Percentiles rank a stretch among this genome's conserved stretches.
These are phyloP conservation scores for Styela plicata DNA, from an alignment of 23 tunicate genomes.

Conservation along the genomic window DNA sequence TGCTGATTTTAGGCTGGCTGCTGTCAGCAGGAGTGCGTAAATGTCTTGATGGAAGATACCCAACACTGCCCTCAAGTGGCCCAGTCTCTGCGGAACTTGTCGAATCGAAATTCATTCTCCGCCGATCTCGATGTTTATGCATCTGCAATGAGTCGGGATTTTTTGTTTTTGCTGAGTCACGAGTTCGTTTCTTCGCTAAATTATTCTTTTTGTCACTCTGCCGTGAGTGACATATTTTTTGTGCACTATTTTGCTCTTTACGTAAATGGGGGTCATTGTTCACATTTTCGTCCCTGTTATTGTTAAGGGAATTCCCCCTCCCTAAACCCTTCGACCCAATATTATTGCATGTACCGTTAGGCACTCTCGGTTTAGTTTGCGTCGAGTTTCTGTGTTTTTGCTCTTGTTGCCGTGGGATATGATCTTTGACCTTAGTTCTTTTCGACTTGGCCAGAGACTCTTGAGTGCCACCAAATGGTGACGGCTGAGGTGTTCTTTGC, in stretches of 20 bases:
- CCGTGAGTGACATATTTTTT: too few relatives aligned
- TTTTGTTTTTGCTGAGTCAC: not conserved
- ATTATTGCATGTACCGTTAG: not conserved
- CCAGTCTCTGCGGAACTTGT: not conserved
- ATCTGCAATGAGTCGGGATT: not conserved
- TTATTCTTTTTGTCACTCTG: not conserved
- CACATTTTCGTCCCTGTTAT: not conserved
- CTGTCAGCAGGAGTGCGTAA: not conserved
- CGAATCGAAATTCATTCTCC: not conserved
- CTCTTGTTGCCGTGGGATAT: not conserved
- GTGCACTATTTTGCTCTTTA: not conserved
- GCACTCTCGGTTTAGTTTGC: not conserved
- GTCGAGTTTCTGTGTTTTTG: not conserved
- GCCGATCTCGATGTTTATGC: not conserved
- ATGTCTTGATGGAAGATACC: too few relatives aligned
- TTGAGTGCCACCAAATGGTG: not conserved
- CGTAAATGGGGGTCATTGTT: not conserved
- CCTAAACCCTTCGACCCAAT: not conserved
- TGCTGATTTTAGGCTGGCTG: not conserved
- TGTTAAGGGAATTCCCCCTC: not conserved
- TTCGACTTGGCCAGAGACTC: not conserved
- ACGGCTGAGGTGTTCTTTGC: not conserved
- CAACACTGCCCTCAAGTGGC: not conserved
- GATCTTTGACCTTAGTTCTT: not conserved
- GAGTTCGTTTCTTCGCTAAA: not conserved